phyloP scores from a whole-genome alignment of 2,113 vertebrate species.

The Anseranas semipalmata region DNA sequence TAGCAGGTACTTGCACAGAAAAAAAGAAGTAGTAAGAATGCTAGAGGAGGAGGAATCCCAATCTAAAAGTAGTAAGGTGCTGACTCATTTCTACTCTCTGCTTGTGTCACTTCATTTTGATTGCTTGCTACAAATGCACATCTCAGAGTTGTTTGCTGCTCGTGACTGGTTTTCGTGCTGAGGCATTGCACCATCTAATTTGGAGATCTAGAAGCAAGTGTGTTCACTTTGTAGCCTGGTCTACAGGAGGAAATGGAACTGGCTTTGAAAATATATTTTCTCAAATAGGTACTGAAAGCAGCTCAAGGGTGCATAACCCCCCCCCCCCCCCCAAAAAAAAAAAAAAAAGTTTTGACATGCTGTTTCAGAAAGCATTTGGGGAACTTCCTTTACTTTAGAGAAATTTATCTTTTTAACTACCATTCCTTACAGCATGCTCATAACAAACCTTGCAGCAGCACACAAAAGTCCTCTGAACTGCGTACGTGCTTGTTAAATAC shows the following conservation, averaged over 20 bases:
- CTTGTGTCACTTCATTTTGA: not conserved
- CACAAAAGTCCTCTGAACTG: not conserved
- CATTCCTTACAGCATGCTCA: not conserved
- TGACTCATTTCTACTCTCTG: not conserved
- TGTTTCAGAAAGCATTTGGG: not conserved
- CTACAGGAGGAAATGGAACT: not conserved
- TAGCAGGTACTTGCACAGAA: not conserved
- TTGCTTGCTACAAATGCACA: not conserved
- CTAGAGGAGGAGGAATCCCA: not conserved
- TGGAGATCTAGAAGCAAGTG: not conserved
- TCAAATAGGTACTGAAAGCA: not conserved
- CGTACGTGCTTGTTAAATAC: not conserved
- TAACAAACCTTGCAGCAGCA: not conserved
- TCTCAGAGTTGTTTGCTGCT: not conserved
- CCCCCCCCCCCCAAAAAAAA: too few species aligned
- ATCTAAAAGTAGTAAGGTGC: not conserved
- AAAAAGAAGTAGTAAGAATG: not conserved
- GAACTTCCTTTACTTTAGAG: not conserved
- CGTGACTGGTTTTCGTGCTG: not conserved
- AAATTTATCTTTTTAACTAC: not conserved
- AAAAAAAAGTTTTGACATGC: not conserved
- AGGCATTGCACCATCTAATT: not conserved
- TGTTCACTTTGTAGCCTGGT: not conserved
- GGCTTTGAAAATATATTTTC: not conserved
- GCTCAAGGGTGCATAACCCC: not conserved